Base-by-base conservation (phyloP, 2,113 vertebrate species). In the Rhinolophus ferrumequinum region DNA sequence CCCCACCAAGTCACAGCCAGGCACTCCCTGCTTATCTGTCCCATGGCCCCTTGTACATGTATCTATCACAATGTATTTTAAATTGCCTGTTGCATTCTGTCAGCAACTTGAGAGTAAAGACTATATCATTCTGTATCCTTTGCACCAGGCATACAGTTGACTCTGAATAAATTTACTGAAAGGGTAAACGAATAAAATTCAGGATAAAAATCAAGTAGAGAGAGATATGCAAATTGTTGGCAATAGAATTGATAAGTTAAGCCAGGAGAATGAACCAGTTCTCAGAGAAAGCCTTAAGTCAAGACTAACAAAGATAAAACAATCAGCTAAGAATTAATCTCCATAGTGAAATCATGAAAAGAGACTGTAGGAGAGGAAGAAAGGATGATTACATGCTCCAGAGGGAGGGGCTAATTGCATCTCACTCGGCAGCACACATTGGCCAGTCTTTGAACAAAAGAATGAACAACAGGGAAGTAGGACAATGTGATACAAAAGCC, bases 201-300 rank as follows among this genome's bases (percentile, higher is more conserved):
- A 93, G 82, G 67, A 41, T 83, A 82, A 88, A 70, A 26, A 95
- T 90, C 15, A 86, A 91, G 24, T 54, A 91, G 44, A 73, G 38
- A 89, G 72, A 87, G 8, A 66, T 0, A 66, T 30, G 0, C 52
- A 89, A 79, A 21, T 35, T 85, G 35, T 4, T 88, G 73, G 54
- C 35, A 66, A 77, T 30, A 81, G 10, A 91, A 58, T 16, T 72
- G 54, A 21, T 80, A 64, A 88, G 11, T 90, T 77, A 88, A 69
- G 52, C 18, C 77, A 88, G 44, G 15, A 66, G 47, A 75, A 92
- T 52, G 2, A 70, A 93, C 76, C 28, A 8, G 33, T 47, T 96
- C 75, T 95, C 33, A 75, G 56, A 87, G 75, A 87, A 76, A 50
- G 33, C 21, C 77, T 54, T 22, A 95, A 81, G 54, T 76, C 52